These are phyloP conservation scores for Molossus alvarezi DNA, from an alignment of 2,797 vertebrate species.

Conservation along the genomic window DNA sequence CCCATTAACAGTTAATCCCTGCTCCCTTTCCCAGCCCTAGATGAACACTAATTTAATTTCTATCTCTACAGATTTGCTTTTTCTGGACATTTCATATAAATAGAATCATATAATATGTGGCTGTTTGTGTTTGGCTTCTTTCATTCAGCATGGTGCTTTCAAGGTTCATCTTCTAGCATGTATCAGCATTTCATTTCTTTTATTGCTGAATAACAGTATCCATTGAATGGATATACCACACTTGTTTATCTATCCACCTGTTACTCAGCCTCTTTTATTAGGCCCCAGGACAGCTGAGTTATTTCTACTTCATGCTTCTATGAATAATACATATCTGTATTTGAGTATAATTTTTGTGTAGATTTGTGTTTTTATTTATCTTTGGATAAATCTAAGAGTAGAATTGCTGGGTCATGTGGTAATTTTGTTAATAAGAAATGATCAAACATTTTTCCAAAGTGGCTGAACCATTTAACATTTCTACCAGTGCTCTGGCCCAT, in stretches of 20 bases:
- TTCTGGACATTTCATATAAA: constrained; percentile 8
- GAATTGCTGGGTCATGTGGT: not conserved
- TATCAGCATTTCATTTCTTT: constrained; percentile 10
- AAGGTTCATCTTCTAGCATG: not conserved
- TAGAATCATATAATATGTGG: not conserved
- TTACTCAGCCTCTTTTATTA: too few relatives aligned
- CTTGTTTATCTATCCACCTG: not conserved
- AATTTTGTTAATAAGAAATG: constrained; percentile 52
- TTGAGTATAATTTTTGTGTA: constrained; percentile 3
- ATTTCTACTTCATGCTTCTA: not conserved
- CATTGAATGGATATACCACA: not conserved
- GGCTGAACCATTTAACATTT: not conserved
- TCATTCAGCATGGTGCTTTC: constrained; percentile 23
- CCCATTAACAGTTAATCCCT: not conserved
- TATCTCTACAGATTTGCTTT: not conserved
- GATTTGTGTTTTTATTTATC: constrained; percentile 35
- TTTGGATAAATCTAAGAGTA: not conserved
- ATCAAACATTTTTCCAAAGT: not conserved
- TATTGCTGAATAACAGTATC: not conserved
- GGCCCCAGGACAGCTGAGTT: not conserved
- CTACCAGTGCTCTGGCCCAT: not conserved
- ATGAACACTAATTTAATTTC: not conserved
- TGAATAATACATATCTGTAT: not conserved
- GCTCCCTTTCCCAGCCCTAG: not conserved
- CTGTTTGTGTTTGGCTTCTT: constrained; percentile 10